Base-by-base conservation (phyloP, 2,888 invertebrate species). In the Pheosia gnoma region DNA sequence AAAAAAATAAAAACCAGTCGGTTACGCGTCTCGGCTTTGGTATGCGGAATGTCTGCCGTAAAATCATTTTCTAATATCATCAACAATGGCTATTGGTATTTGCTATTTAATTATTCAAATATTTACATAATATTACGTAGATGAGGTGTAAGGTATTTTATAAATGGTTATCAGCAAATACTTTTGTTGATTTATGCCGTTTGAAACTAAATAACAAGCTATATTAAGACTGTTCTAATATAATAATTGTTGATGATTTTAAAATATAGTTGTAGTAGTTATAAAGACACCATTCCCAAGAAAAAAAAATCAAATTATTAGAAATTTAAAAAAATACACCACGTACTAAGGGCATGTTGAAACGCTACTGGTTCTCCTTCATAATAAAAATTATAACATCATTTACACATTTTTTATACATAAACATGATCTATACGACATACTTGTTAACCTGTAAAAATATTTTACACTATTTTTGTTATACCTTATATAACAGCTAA, bases 71-170 rank as follows among this genome's bases (percentile, higher is more conserved):
- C 78, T 79, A 81, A 79, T 82, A 73, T 77, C 79, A 77, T 75
- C 79, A 77, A 82, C 83, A 84, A 84, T 81, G 78, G 70, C 68
- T 79, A 66, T 75, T 72, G 72, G 71, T n/a, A 74, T 67, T 75
- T 72, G 72, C 71, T n/a, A 74, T 73, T 68, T 74, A 72, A 75
- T 78, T 81, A 83, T 82, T 81, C 74, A 82, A 75, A 80, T 79
- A 71, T 81, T 76, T 74, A 79, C 75, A 80, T 80, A 79, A 25
- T 67, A 75, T 80, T 73, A 75, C 66, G 59, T 69, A 60, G 60
- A 66, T 65, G 70, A 74, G 71, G 62, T 63, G 61, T 65, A 64
- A 67, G 61, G 57, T 62, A 64, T 66, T 54, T 58, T 51, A 68
- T 67, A 62, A 71, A 71, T 68, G 66, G 67, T 64, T 61, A 58